Evolutionary conservation across 2,113 vertebrate genomes (phyloP), one percentile per base, ranked within the genome.

Genomic region (Porphyrio hochstetteri): DNA sequence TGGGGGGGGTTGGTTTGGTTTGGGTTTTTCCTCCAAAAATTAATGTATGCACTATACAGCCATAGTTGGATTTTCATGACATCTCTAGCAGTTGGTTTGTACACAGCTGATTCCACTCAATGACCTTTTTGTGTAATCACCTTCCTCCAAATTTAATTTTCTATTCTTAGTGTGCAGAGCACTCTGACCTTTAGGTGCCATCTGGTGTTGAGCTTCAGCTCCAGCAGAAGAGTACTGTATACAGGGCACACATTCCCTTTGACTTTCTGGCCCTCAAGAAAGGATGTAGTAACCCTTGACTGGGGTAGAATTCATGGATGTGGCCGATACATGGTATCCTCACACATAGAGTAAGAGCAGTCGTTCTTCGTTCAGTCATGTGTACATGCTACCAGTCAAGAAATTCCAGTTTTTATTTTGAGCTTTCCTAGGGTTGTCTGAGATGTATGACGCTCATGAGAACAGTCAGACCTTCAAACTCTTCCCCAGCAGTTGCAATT

Each of bases 121-220:
- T 70, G 25, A 36, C 21, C n/a, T n/a, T 71, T 69, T 91, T 88
- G 9, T 64, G 11, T 38, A 60, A 68, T 15, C 7, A 31, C 29
- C 27, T 77, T 71, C 81, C 48, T 68, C 71, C 68, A 83, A 75
- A 60, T 79, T 29, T 68, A 52, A 50, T 84, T 76, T 90, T 80
- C 16, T 82, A 4, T 23, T 83, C 90, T 93, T 85, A 33, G 36
- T n/a, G 25, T 76, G 44, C 18, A 86, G 64, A 77, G 57, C 56
- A 33, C 77, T 69, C 15, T 79, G 64, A 94, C 79, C 48, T 96
- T 83, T 90, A 95, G 61, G 50, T 93, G 79, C 38, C 68, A 78
- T 57, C 71, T 94, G 84, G 25, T 83, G 20, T 63, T 88, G 77
- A 77, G 16, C 64, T 93, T 85, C 38, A 71, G 4, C 31, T 90